Evolutionary conservation across 64 coral and sea anemone species (phyloP).

Genomic region (Trachythela sp.): DNA sequence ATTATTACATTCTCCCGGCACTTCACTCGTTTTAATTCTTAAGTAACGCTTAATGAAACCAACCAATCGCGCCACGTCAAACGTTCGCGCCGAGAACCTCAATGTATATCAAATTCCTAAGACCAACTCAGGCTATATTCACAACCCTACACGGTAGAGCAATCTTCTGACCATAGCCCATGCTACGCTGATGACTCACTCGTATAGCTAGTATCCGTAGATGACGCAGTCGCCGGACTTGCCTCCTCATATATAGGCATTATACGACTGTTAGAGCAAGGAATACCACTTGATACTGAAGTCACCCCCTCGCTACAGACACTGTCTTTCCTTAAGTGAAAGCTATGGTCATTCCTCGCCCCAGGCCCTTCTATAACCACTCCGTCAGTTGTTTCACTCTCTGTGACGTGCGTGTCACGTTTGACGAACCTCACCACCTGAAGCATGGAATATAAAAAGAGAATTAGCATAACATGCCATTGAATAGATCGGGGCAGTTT

Average conservation of each 20-base stretch:
- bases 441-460: background rate
- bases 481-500: background rate
- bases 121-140: too few species aligned
- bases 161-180: too few species aligned
- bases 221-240: background rate
- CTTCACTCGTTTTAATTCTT: too few species aligned
- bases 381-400: background rate
- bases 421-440: background rate
- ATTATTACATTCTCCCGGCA: too few species aligned
- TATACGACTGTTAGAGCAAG: background rate
- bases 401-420: background rate
- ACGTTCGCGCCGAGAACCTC: too few species aligned
- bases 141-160: too few species aligned
- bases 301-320: background rate
- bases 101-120: too few species aligned
- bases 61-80: too few species aligned
- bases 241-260: conserved; percentile 7
- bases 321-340: background rate
- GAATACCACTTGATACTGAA: background rate
- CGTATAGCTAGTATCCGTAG: background rate
- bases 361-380: conserved; percentile 1
- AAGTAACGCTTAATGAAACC: too few species aligned
- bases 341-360: background rate
- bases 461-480: background rate
- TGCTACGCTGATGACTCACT: background rate